phyloP scores from a whole-genome alignment of 92 coral and sea anemone genomes.

The Anthopleura xanthogrammica region DNA sequence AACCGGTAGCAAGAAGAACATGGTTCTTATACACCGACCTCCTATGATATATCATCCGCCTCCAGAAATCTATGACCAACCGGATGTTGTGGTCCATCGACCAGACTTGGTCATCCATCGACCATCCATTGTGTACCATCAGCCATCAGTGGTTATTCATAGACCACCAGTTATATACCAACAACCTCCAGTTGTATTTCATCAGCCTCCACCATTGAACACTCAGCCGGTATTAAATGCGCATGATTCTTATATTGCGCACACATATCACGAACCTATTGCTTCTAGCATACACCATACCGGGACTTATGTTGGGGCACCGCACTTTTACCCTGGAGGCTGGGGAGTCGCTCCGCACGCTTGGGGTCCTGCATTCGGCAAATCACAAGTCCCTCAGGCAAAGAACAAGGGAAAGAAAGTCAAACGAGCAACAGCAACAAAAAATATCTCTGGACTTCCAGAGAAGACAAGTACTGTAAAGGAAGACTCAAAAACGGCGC shows the following conservation, averaged over 20 bases:
- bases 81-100: slow-evolving; percentile 82
- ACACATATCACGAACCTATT: slow-evolving; percentile 76
- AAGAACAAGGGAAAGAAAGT: slow-evolving; percentile 11
- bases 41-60: slow-evolving; percentile 97
- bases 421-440: slow-evolving; percentile 24
- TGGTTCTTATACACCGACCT: slow-evolving; percentile 83
- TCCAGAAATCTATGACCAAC: slow-evolving; percentile 95
- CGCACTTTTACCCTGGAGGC: slow-evolving; percentile 76
- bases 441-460: slow-evolving; percentile 15
- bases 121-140: slow-evolving; percentile 94
- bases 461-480: slow-evolving; percentile 22
- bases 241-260: slow-evolving; percentile 83
- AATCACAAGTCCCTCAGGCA: slow-evolving; percentile 20
- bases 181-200: slow-evolving; percentile 97
- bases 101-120: slow-evolving; percentile 93
- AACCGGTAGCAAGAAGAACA: slow-evolving; percentile 44
- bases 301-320: slow-evolving; percentile 83
- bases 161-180: slow-evolving; percentile 93
- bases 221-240: slow-evolving; percentile 79
- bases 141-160: slow-evolving; percentile 93
- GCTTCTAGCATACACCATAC: slow-evolving; percentile 70
- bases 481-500: neutral
- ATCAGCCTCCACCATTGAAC: slow-evolving; percentile 95
- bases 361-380: slow-evolving; percentile 32
- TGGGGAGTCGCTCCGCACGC: slow-evolving; percentile 54